Percentiles rank a stretch among this genome's conserved stretches.
Evolutionary conservation across 2,113 vertebrate genomes (phyloP).

Genomic region (Peromyscus maniculatus): DNA sequence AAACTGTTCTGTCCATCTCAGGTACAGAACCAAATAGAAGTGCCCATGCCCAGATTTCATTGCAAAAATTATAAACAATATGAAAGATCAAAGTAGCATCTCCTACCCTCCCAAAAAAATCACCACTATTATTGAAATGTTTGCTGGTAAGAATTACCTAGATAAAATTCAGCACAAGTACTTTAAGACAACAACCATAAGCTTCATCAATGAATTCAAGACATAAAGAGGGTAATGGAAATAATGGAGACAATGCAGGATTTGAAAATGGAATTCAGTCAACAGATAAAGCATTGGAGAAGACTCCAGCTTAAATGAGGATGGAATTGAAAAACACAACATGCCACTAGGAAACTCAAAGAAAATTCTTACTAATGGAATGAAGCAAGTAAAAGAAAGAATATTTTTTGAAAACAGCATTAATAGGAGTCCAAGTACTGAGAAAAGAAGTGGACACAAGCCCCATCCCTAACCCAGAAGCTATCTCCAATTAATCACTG

Average conservation of each 20-base stretch:
- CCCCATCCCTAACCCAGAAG: background rate
- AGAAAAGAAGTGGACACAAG: background rate
- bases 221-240: background rate
- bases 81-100: background rate
- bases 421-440: background rate
- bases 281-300: background rate
- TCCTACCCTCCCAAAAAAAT: background rate
- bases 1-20: background rate
- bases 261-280: background rate
- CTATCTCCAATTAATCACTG: background rate
- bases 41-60: background rate
- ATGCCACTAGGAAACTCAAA: background rate
- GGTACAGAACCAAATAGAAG: background rate
- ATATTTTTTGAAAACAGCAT: background rate
- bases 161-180: background rate
- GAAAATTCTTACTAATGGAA: background rate
- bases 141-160: background rate
- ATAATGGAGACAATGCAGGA: background rate
- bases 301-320: background rate
- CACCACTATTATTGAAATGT: background rate
- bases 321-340: background rate
- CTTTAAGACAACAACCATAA: background rate
- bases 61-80: background rate
- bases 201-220: background rate
- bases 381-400: too few relatives aligned